These are phyloP conservation scores for Sphaerophoria taeniata DNA, from an alignment of 2,888 invertebrate species.

Conservation along the genomic window DNA sequence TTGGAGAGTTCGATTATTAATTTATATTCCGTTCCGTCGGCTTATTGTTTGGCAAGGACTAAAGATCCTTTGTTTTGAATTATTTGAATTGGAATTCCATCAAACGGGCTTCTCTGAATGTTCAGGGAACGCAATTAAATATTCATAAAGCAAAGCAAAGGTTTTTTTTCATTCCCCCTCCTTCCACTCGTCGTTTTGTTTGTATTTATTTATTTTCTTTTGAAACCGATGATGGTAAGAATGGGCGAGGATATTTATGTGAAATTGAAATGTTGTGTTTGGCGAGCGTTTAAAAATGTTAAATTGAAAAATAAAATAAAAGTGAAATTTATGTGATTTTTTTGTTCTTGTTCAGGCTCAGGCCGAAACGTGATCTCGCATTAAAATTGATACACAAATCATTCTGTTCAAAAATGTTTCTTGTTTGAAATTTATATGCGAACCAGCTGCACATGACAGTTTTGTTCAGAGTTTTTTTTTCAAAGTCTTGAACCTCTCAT, in stretches of 20 bases:
- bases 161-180: neutral
- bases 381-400: neutral
- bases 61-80: conserved; percentile 34
- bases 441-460: neutral
- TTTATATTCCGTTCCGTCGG: conserved; percentile 47
- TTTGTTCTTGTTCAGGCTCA: no score
- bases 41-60: conserved; percentile 34
- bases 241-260: neutral
- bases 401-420: conserved; percentile 3
- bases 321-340: no score
- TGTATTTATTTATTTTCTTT: conserved; percentile 19
- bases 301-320: no score
- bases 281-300: neutral
- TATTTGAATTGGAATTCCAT: conserved; percentile 59
- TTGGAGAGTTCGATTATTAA: conserved; percentile 64
- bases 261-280: conserved; percentile 9
- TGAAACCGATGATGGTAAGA: conserved; percentile 5
- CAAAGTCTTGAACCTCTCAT: no score
- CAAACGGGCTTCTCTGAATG: conserved; percentile 35
- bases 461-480: neutral
- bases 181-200: neutral
- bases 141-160: conserved; percentile 37
- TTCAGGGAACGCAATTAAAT: conserved; percentile 55
- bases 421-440: neutral
- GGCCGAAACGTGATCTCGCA: neutral